These are phyloP conservation scores for Brachionus calyciflorus DNA, from an alignment of 1,140 invertebrate species.

Conservation along the genomic window DNA sequence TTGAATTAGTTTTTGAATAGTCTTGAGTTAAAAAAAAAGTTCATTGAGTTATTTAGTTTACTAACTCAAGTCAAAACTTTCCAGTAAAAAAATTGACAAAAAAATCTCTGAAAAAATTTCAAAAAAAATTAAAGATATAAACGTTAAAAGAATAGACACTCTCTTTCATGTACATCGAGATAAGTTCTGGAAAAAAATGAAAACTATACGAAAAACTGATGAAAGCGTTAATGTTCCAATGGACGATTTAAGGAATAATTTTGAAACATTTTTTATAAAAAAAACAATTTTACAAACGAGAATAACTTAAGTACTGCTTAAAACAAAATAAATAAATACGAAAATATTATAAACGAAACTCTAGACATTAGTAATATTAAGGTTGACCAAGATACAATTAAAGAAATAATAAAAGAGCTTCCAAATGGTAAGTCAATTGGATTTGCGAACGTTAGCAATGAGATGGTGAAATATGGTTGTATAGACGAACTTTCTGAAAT, in stretches of 20 bases:
- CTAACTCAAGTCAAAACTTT: not conserved
- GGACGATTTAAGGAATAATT: not conserved
- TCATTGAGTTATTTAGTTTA: too few species aligned
- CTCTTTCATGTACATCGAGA: not conserved
- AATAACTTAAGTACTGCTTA: not conserved
- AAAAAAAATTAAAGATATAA: not conserved
- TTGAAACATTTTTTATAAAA: not conserved
- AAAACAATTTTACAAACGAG: not conserved
- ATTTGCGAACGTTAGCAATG: too few species aligned
- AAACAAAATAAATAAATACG: not conserved
- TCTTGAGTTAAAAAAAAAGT: too few species aligned
- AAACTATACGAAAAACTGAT: not conserved
- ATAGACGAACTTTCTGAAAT: too few species aligned
- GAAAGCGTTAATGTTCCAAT: not conserved
- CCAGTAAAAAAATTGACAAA: not conserved
- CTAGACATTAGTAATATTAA: conserved; percentile 1
- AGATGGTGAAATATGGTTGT: too few species aligned
- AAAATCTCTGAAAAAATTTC: not conserved
- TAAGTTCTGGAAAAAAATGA: not conserved
- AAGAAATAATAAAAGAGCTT: conserved; percentile 8
- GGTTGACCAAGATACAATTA: conserved; percentile 3
- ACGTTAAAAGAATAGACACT: not conserved
- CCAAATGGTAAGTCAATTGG: too few species aligned
- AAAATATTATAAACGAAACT: not conserved
- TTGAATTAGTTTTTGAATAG: too few species aligned